Evolutionary conservation across 2,797 vertebrate genomes (phyloP), one percentile per base, ranked within the genome.

Genomic region (Pseudochirops cupreus): DNA sequence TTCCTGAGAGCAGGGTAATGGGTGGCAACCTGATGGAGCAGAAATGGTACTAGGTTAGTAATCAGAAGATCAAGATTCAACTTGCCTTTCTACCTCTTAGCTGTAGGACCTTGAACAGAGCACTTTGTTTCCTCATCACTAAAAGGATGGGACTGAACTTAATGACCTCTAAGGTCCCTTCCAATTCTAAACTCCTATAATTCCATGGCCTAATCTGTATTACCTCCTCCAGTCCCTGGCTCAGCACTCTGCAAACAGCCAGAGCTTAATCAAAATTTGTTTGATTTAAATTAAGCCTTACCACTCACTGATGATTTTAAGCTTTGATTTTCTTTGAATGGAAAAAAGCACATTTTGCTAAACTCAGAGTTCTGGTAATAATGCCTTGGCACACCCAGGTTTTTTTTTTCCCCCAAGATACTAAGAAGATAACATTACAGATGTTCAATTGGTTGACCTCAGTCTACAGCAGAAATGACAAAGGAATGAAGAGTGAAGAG

Each of bases 341-440:
- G 62, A 67, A 67, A 67, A 67, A 2, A 67, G 33, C 33, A 67
- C 62, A 6, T 67, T 95, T 95, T 97, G 92, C 91, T 95, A 90
- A 94, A n/a, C 33, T 67, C 33, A 67, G 97, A 97, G 97, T 97
- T 95, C 90, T 95, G 92, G 91, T 94, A 94, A 95, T 95, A 97
- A 95, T 82, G 95, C 96, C 94, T 95, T 94, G 93, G 62, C 94
- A 96, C 90, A 96, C 96, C 97, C 92, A 91, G 91, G 52, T 95
- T 98, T 97, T 96, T 95, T 53, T 96, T 94, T 93, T 13, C n/a
- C 6, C 18, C 56, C 56, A 95, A 95, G 74, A 93, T 96, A 95
- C 91, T 87, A 57, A 96, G 96, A 92, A 91, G 93, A 92, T 56
- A 95, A 92, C 93, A 33, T 90, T 62, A 74, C 56, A 96, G 95